Base-by-base conservation (phyloP, 2,797 vertebrate genomes). In the Dryobates pubescens region DNA sequence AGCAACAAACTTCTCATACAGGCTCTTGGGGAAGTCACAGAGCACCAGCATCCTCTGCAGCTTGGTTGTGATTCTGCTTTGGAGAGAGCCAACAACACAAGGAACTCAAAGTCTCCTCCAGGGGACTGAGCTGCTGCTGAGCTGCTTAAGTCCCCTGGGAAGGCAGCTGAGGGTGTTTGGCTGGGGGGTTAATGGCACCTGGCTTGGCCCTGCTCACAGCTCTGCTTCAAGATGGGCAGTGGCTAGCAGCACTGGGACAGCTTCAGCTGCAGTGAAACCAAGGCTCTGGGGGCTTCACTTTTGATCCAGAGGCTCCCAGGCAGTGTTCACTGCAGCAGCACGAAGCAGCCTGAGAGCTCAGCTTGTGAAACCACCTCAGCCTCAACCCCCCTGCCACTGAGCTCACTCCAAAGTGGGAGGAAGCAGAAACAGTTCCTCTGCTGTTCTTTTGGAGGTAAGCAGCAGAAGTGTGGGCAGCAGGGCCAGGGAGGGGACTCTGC, bases 41-140 rank as follows among this genome's bases (percentile, higher is more conserved):
- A 97, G 59, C n/a, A 97, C 96, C 88, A 97, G 82, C 80, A 97
- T 95, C 73, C 87, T 95, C 90, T 97, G 97, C 14, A 97, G 93
- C 6, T 26, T 83, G 7, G 53, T 47, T 8, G 88, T 93, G 47
- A 97, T 96, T 88, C 96, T 97, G 27, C 2, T 70, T 91, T 63
- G 36, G 83, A 59, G 27, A 47, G 36, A 61, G 30, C 27, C 41
- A 41, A 41, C 41, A 36, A 27, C 24, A 29, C 6, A 19, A 4
- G 2, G 23, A 16, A 64, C 29, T 8, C 2, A 70, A 47, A 23
- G 8, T 5, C 11, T 49, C 63, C 65, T 83, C 9, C 30, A 47
- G 24, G 56, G 2, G 3, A 23, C 10, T n/a, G 6, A 85, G 53
- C 34, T 59, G n/a, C 12, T 41, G 7, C 5, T 14, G 7, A 3